Evolutionary conservation across 2,113 vertebrate species (phyloP), one percentile per base, ranked within the genome.

Genomic region (Semnornis frantzii): DNA sequence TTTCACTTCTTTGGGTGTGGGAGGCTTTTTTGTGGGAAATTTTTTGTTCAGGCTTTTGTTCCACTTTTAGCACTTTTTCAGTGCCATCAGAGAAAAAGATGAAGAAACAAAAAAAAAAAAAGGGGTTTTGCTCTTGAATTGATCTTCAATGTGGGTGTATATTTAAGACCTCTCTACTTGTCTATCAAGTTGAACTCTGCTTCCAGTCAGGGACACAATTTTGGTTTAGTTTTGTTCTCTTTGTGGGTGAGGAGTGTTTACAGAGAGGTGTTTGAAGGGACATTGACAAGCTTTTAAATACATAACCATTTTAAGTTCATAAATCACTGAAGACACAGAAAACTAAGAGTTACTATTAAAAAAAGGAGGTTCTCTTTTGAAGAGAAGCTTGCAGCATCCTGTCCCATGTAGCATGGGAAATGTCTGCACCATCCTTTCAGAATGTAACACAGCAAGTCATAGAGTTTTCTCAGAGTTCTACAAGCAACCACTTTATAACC

Each of bases 1-100:
- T 5, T 52, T 52, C 23, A 52, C 23, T 24, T 52, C 17, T 14
- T 30, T 27, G 28, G 23, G 24, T 34, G 24, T 27, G 18, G 54
- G 62, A 74, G 19, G 21, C 71, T 95, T 95, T 81, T 46, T 46
- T 46, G 44, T 46, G 44, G 44, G 15, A 52, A 39, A 46, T 12
- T 86, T 91, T 86, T 37, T 23, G 11, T 73, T 87, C 19, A 48
- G 48, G 44, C 70, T 86, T 34, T 8, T 42, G 30, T 54, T 89
- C 71, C 0, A 2, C 1, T 86, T 78, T 86, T 57, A 90, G 31
- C 21, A 39, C 70, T 7, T 24, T 0, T 1, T 21, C 1, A 1
- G 25, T 60, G 27, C 27, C 54, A 20, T 31, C 0, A 1, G 21
- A 88, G 50, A 31, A 74, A 82, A 78, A 60, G 39, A 18, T 73